These are phyloP conservation scores for Peromyscus maniculatus DNA, from an alignment of 2,113 vertebrate species.

Conservation along the genomic window DNA sequence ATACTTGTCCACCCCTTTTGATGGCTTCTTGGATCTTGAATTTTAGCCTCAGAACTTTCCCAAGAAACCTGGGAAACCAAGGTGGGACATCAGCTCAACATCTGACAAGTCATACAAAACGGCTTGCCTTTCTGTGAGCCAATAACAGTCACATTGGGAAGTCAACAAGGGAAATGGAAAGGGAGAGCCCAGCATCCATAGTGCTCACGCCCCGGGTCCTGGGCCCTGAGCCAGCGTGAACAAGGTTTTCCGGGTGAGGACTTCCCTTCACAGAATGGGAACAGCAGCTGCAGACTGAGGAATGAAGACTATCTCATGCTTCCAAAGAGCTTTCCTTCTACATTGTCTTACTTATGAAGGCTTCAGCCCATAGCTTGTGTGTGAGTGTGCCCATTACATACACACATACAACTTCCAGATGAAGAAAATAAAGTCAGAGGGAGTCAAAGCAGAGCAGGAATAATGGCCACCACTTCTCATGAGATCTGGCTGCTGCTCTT, in stretches of 20 bases:
- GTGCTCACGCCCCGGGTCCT: constrained; percentile 9
- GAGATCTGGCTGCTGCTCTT: neutral
- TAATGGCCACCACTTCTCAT: neutral
- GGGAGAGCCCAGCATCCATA: constrained; percentile 41
- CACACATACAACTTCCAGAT: neutral
- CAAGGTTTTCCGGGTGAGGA: constrained; percentile 66
- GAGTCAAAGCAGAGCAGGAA: neutral
- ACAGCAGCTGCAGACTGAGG: constrained; percentile 43
- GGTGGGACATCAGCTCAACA: neutral
- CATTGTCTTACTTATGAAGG: constrained; percentile 34
- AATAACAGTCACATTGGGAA: constrained; percentile 37
- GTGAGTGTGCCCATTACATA: neutral
- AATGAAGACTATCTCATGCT: neutral
- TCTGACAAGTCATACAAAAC: neutral
- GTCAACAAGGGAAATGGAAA: constrained; percentile 75
- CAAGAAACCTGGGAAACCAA: neutral
- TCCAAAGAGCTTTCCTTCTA: constrained; percentile 34
- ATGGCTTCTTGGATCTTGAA: neutral
- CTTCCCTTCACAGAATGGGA: constrained; percentile 60
- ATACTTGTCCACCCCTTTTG: neutral
- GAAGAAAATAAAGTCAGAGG: constrained; percentile 7
- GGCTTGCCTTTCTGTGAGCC: neutral
- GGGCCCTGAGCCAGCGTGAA: neutral
- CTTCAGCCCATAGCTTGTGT: neutral
- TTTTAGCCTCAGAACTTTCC: neutral